Percentiles rank a stretch among this genome's conserved stretches.
phyloP scores from a whole-genome alignment of 2,888 invertebrate species.

The Ochropleura leucogaster region DNA sequence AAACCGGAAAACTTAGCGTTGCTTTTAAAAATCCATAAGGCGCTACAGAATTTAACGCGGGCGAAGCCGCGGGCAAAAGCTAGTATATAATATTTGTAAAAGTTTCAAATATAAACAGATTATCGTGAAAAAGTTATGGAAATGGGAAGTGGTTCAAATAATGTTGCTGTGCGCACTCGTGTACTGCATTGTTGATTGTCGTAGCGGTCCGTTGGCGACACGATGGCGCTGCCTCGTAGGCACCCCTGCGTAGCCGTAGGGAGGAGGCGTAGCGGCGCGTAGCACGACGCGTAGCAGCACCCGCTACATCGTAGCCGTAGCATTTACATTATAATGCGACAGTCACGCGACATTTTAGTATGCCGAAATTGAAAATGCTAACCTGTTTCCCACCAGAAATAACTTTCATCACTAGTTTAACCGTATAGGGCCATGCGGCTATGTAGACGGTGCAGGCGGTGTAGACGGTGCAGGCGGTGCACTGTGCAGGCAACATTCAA shows the following conservation, averaged over 20 bases:
- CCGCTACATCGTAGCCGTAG: conserved; percentile 28
- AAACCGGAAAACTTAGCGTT: too few relatives aligned
- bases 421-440: not conserved
- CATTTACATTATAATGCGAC: not conserved
- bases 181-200: conserved; percentile 1
- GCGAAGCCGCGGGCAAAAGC: too few relatives aligned
- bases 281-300: conserved; percentile 29
- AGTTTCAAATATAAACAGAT: not conserved
- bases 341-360: not conserved
- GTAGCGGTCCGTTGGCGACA: conserved; percentile 7
- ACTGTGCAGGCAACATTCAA: not conserved
- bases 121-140: not conserved
- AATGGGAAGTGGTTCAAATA: not conserved
- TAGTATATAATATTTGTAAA: not conserved
- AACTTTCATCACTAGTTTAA: not conserved
- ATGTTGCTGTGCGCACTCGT: not conserved
- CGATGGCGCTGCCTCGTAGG: conserved; percentile 12
- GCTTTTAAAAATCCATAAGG: too few relatives aligned
- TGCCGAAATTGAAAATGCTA: not conserved
- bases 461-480: too few relatives aligned
- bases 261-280: conserved; percentile 22
- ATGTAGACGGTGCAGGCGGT: too few relatives aligned
- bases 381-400: not conserved
- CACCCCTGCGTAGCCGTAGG: conserved; percentile 12
- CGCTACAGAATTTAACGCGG: too few relatives aligned